Conservation (phyloP, 2,888 invertebrate genomes). For the Crioceris asparagi region DNA sequence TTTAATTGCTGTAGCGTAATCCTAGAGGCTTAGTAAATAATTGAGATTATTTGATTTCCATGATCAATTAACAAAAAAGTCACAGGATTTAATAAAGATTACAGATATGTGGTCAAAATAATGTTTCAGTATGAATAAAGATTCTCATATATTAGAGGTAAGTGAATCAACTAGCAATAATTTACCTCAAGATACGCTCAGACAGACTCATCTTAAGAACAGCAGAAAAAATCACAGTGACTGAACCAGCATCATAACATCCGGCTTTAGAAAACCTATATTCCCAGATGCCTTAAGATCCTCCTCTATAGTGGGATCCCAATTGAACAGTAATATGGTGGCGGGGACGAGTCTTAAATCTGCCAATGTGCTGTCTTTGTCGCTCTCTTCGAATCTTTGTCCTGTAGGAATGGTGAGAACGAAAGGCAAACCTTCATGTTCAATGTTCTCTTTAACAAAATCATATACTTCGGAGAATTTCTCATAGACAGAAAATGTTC, state of each 20-base stretch:
- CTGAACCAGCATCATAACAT: slow-evolving; percentile 60
- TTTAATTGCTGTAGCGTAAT: too few relatives aligned
- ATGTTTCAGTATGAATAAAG: too few relatives aligned
- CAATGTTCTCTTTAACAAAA: slow-evolving; percentile 69
- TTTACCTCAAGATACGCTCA: too few relatives aligned
- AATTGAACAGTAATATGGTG: slow-evolving; percentile 64
- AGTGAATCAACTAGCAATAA: too few relatives aligned
- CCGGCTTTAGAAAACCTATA: slow-evolving; percentile 63
- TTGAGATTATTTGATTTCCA: too few relatives aligned
- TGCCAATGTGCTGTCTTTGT: slow-evolving; percentile 60
- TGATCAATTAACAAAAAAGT: too few relatives aligned
- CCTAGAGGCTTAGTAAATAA: too few relatives aligned
- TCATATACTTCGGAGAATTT: slow-evolving; percentile 61
- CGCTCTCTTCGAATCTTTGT: slow-evolving; percentile 52
- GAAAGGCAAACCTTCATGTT: slow-evolving; percentile 58
- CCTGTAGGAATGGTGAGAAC: slow-evolving; percentile 57
- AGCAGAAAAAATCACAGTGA: slow-evolving; percentile 36
- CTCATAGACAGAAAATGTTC: slow-evolving; percentile 81
- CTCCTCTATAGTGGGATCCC: slow-evolving; percentile 46
- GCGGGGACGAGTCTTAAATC: slow-evolving; percentile 77
- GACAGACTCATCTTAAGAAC: not conserved
- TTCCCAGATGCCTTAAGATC: slow-evolving; percentile 44
- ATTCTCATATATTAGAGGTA: too few relatives aligned
- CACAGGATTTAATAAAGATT: too few relatives aligned
- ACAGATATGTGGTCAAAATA: too few relatives aligned